Evolutionary conservation across 2,113 vertebrate species (phyloP).

Genomic region (Xyliphius kryptos): DNA sequence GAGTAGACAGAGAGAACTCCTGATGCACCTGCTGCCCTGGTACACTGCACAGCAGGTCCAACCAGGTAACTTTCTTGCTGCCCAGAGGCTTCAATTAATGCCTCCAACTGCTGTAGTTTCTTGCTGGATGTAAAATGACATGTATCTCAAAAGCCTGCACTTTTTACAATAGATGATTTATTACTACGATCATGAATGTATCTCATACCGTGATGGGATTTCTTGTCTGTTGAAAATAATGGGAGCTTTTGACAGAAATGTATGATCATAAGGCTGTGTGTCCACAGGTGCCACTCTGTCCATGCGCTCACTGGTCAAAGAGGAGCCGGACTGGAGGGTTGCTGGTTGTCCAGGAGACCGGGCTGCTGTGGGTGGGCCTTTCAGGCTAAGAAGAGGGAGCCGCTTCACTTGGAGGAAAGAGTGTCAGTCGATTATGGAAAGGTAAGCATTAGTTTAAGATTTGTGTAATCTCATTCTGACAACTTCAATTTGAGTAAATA

Average conservation of each 20-base stretch:
- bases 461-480: no score
- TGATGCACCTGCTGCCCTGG: constrained; percentile 72
- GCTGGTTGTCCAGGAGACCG: constrained; percentile 59
- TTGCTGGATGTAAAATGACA: constrained; percentile 8
- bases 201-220: no score
- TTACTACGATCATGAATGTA: neutral
- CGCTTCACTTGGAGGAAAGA: constrained; percentile 79
- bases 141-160: neutral
- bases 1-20: constrained; percentile 73
- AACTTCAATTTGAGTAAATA: no score
- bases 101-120: no score
- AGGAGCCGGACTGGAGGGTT: constrained; percentile 71
- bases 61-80: constrained; percentile 59
- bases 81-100: neutral
- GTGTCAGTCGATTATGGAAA: constrained; percentile 77
- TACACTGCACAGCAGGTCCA: constrained; percentile 66
- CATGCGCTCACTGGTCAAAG: constrained; percentile 71
- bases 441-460: constrained; percentile 48
- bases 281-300: constrained; percentile 66
- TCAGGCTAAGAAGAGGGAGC: constrained; percentile 71
- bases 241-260: no score
- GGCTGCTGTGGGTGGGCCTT: constrained; percentile 55
- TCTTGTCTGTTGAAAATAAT: no score
- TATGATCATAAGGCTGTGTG: neutral
- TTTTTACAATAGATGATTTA: neutral